Evolutionary conservation across 1,140 invertebrate genomes (phyloP).

Genomic region (Megalonaias nervosa): DNA sequence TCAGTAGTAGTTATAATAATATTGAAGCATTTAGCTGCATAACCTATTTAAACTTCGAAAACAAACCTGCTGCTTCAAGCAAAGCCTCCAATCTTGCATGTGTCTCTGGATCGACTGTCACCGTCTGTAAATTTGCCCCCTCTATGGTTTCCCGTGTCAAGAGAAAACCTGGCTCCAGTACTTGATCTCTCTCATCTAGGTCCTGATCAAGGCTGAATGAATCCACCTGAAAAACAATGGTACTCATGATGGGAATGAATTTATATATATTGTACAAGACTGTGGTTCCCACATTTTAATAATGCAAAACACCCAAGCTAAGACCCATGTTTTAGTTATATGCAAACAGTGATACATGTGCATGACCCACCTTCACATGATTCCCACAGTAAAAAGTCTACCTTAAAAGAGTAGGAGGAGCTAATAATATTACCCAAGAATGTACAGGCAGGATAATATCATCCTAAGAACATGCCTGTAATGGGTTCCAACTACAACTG

Average conservation of each 20-base stretch:
- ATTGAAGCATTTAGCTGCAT: no score
- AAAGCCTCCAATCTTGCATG: slow-evolving; percentile 90
- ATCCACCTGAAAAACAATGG: slow-evolving; percentile 73
- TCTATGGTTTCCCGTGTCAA: slow-evolving; percentile 78
- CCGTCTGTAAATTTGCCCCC: slow-evolving; percentile 75
- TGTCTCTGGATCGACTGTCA: slow-evolving; percentile 87
- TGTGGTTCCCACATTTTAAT: background rate
- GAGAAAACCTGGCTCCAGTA: slow-evolving; percentile 84
- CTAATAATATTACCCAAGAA: no score
- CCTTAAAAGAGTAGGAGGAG: no score
- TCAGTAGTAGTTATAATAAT: no score
- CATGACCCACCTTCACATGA: no score
- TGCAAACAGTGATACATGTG: no score
- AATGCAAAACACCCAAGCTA: background rate
- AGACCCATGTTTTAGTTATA: no score
- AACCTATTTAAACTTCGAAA: background rate
- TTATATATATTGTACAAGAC: no score
- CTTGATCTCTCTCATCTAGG: slow-evolving; percentile 78
- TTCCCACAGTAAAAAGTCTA: no score
- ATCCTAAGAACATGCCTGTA: no score
- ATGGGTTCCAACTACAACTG: no score
- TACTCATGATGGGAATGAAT: background rate
- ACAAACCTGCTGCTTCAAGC: slow-evolving; percentile 87
- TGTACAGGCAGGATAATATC: no score
- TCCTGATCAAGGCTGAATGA: slow-evolving; percentile 73